These are phyloP conservation scores for Suricata suricatta DNA, from an alignment of 2,113 vertebrate genomes.

Conservation along the genomic window DNA sequence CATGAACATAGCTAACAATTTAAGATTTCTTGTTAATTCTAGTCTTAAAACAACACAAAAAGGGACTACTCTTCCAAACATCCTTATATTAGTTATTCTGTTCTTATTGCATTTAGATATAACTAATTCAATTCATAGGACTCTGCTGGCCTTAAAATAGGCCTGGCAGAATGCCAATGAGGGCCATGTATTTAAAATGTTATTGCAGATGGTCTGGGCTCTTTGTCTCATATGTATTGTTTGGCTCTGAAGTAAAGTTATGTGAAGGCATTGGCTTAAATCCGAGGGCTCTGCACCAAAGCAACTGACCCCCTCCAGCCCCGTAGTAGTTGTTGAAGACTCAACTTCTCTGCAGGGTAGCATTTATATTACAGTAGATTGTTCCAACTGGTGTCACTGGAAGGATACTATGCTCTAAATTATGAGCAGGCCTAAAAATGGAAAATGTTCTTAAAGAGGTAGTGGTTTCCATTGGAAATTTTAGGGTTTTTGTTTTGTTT, in stretches of 20 bases:
- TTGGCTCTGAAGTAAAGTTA: slow-evolving; percentile 82
- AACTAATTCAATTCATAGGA: slow-evolving; percentile 80
- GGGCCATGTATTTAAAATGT: slow-evolving; percentile 83
- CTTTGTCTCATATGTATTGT: slow-evolving; percentile 86
- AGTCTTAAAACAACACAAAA: slow-evolving; percentile 24
- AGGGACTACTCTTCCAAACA: background rate
- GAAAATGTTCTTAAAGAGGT: slow-evolving; percentile 56
- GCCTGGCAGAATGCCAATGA: slow-evolving; percentile 84
- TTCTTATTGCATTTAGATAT: slow-evolving; percentile 78
- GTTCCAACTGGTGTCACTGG: background rate
- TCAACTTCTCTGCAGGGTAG: background rate
- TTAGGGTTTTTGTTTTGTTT: slow-evolving; percentile 56
- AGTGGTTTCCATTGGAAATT: slow-evolving; percentile 6
- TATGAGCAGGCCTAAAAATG: background rate
- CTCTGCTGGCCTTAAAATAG: slow-evolving; percentile 86
- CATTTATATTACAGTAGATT: background rate
- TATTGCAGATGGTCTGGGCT: slow-evolving; percentile 85
- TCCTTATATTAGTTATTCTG: slow-evolving; percentile 63
- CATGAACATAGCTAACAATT: slow-evolving; percentile 13
- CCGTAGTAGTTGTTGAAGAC: background rate
- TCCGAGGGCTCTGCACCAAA: slow-evolving; percentile 64
- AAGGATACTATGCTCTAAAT: background rate
- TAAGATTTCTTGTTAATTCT: slow-evolving; percentile 46
- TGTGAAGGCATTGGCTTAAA: slow-evolving; percentile 81
- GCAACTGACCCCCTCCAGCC: slow-evolving; percentile 56